These are phyloP conservation scores for Sepioteuthis lessoniana DNA, from an alignment of 2,888 invertebrate species.

Conservation along the genomic window DNA sequence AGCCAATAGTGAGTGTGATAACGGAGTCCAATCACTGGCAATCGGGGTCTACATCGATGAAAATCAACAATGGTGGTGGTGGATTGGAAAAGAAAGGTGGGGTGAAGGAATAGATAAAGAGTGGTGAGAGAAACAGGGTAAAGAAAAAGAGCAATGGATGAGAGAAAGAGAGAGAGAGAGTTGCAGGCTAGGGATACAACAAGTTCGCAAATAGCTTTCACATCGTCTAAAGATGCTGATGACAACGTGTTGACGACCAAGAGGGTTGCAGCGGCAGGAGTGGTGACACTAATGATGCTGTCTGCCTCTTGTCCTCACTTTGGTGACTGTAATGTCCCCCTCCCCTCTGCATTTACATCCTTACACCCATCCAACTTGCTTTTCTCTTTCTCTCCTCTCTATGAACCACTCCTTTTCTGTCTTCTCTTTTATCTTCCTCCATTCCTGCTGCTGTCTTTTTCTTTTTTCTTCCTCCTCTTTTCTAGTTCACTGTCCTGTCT, in stretches of 20 bases:
- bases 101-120: too few relatives aligned
- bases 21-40: neutral
- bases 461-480: neutral
- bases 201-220: neutral
- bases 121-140: too few relatives aligned
- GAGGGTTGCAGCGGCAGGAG: neutral
- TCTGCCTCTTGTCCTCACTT: conserved; percentile 9
- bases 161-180: neutral
- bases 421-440: neutral
- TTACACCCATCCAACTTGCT: neutral
- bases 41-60: conserved; percentile 16
- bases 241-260: neutral
- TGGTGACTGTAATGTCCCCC: neutral
- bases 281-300: neutral
- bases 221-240: neutral
- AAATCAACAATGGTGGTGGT: neutral
- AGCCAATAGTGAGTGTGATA: neutral
- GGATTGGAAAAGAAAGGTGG: too few relatives aligned
- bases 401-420: too few relatives aligned
- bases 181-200: neutral
- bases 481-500: conserved; percentile 10
- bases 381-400: neutral
- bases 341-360: neutral
- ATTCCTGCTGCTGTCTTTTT: neutral
- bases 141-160: neutral